Evolutionary conservation across 1,140 invertebrate genomes (phyloP), one percentile per base, ranked within the genome.

Genomic region (Drosophila lowei): DNA sequence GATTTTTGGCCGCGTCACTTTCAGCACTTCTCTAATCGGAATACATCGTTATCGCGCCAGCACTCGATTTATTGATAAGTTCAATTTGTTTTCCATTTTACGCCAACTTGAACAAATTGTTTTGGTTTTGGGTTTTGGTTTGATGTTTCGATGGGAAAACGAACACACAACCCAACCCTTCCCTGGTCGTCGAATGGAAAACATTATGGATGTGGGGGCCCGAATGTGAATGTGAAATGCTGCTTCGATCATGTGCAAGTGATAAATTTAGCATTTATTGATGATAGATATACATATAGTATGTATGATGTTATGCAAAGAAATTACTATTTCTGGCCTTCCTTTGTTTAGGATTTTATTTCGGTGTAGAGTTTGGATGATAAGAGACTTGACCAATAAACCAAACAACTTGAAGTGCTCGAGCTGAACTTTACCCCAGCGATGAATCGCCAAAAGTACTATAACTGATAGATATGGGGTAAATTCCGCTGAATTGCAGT

Each of bases 41-140:
- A 18, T 18, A 18, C 18, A 18, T 18, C 81, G 81, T 86, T 86
- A 86, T 86, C 81, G 70, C 62, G 41, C 34, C 16, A 52, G 13
- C 64, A 64, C 64, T 88, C 74, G 77, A 81, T 80, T 68, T 80
- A 67, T 77, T 88, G 81, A 86, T 86, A 86, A 88, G 83, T 86
- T 75, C 81, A 81, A 86, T 86, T 86, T 86, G 81, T 85, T 77
- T 86, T 86, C 81, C 66, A 86, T 85, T 85, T 85, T 79, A 86
- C 75, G 73, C 55, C 81, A 86, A 85, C 64, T 86, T 73, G 46
- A 86, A 77, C 77, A 77, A 85, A 70, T 85, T 81, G 70, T 81
- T 77, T 75, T 79, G 64, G 47, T 75, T 75, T 58, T 50, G 15
- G 44, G 63, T 80, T 77, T 75, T 79, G 64, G 47, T 74, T 75